These are phyloP conservation scores for Rhagonycha fulva DNA, from an alignment of 2,888 invertebrate species.

Conservation along the genomic window DNA sequence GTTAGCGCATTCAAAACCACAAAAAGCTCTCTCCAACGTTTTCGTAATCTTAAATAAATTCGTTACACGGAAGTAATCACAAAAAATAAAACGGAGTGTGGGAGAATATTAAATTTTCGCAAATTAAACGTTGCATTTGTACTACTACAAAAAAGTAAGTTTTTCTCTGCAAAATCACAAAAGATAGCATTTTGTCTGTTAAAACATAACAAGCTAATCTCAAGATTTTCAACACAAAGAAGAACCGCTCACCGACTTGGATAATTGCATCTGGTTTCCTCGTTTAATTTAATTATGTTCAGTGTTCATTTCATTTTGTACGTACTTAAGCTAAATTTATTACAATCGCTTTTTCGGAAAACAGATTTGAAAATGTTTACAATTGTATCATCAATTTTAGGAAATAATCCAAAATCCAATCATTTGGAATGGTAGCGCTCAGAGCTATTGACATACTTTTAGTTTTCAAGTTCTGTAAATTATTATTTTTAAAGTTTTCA, in stretches of 20 bases:
- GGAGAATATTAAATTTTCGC: neutral
- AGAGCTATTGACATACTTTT: no score
- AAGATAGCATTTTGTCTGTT: slow-evolving; percentile 4
- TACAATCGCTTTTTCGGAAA: neutral
- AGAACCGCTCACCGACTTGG: slow-evolving; percentile 20
- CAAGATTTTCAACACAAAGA: slow-evolving; percentile 25
- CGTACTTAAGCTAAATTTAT: slow-evolving; percentile 9
- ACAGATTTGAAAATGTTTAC: neutral
- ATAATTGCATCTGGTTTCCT: slow-evolving; percentile 28
- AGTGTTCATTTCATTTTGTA: slow-evolving; percentile 26
- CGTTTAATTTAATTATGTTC: slow-evolving; percentile 30
- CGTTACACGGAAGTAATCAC: neutral
- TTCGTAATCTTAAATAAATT: neutral
- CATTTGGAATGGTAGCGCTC: no score
- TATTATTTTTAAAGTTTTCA: no score
- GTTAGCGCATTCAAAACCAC: neutral
- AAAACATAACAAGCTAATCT: slow-evolving; percentile 22
- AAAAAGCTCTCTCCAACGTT: neutral
- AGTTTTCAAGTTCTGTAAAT: no score
- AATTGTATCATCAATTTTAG: neutral
- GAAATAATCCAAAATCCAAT: neutral
- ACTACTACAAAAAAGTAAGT: neutral
- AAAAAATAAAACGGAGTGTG: neutral
- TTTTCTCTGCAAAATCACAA: neutral
- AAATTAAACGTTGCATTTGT: neutral